Percentiles rank a stretch among this genome's conserved stretches.
These are phyloP conservation scores for Atherinomorus stipes DNA, from an alignment of 2,113 vertebrate genomes.

Conservation along the genomic window DNA sequence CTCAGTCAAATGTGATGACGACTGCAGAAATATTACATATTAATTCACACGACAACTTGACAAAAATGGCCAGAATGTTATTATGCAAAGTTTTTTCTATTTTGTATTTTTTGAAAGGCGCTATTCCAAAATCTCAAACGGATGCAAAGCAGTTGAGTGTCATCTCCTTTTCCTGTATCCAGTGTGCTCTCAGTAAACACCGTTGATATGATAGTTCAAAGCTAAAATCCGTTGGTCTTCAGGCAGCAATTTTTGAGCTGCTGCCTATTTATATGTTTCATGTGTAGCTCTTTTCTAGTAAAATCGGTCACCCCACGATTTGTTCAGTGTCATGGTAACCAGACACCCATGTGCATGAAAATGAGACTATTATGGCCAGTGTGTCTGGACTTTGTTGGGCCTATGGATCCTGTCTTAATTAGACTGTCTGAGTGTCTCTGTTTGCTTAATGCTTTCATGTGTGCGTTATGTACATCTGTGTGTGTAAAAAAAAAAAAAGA, in stretches of 20 bases:
- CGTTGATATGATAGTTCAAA: slow-evolving; percentile 21
- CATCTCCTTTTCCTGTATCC: neutral
- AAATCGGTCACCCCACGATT: slow-evolving; percentile 51
- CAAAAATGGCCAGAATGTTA: neutral
- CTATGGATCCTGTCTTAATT: slow-evolving; percentile 74
- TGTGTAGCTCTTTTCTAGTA: slow-evolving; percentile 13
- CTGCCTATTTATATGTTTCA: slow-evolving; percentile 39
- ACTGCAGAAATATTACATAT: slow-evolving; percentile 23
- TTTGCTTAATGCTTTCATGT: slow-evolving; percentile 68
- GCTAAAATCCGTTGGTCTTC: slow-evolving; percentile 14
- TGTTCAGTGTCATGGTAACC: slow-evolving; percentile 69
- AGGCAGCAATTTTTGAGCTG: slow-evolving; percentile 11
- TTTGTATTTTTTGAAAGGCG: neutral
- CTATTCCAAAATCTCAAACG: slow-evolving; percentile 8
- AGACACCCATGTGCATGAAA: slow-evolving; percentile 75
- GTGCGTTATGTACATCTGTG: slow-evolving; percentile 51
- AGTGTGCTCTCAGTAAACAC: neutral
- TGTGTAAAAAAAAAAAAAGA: slow-evolving; percentile 1
- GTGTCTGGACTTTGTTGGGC: slow-evolving; percentile 67
- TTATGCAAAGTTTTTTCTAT: slow-evolving; percentile 3
- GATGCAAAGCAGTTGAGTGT: neutral
- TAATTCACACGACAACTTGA: slow-evolving; percentile 13
- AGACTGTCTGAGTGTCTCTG: slow-evolving; percentile 63
- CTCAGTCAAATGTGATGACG: slow-evolving; percentile 29
- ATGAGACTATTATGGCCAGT: slow-evolving; percentile 74